Percentiles rank a stretch among this genome's conserved stretches.
phyloP scores from a whole-genome alignment of 2,113 vertebrate species.

The Eupsittula cactorum region DNA sequence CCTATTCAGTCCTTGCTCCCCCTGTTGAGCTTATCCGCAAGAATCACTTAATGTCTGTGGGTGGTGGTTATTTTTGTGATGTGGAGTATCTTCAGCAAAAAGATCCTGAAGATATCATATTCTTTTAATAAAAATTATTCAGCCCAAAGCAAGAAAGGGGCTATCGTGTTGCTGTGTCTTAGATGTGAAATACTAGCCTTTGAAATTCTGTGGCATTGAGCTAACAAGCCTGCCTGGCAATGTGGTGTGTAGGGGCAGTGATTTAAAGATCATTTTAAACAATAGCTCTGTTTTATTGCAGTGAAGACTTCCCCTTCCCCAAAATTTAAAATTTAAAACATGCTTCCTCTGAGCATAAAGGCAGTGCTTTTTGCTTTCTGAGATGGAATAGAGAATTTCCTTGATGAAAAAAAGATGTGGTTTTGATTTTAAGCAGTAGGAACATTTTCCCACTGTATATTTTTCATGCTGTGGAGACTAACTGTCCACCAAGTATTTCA shows the following conservation, averaged over 20 bases:
- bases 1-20: background rate
- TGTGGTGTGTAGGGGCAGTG: constrained; percentile 24
- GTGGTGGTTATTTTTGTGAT: background rate
- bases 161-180: background rate
- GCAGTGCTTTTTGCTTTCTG: constrained; percentile 44
- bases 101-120: background rate
- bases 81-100: background rate
- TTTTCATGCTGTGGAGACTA: constrained; percentile 29
- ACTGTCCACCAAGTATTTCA: constrained; percentile 39
- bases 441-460: constrained; percentile 42
- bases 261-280: constrained; percentile 51
- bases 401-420: constrained; percentile 42
- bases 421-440: constrained; percentile 55
- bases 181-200: background rate
- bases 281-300: constrained; percentile 34
- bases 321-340: constrained; percentile 56
- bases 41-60: background rate
- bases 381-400: constrained; percentile 47
- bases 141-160: background rate
- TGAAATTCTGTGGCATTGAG: background rate
- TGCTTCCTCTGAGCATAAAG: background rate
- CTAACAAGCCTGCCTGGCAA: background rate
- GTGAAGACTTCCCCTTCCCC: background rate
- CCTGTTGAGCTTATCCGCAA: accelerated
- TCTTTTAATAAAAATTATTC: background rate